Evolutionary conservation across 2,113 vertebrate genomes (phyloP), one percentile per base, ranked within the genome.

Genomic region (Podarcis cretensis): DNA sequence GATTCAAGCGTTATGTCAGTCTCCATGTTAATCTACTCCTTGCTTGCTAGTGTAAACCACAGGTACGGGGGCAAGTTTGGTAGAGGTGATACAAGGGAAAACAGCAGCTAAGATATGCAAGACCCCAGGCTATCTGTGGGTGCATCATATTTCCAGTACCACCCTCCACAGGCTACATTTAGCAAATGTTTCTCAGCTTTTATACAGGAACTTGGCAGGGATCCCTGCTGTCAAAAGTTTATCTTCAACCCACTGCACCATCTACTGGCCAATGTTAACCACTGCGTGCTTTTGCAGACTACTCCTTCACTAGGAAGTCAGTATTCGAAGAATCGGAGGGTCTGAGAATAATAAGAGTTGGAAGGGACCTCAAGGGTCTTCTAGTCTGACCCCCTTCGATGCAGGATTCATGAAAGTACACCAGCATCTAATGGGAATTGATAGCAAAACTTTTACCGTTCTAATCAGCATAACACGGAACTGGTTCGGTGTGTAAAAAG

Each of bases 361-460:
- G 48, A 54, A 54, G 48, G 48, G 48, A 54, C 48, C 48, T 10
- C 48, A 54, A 54, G 10, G 48, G 48, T 54, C 48, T 54, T 54
- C 48, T 48, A 48, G 43, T 48, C 43, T 48, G 9, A 54, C 48
- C 48, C 10, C 48, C 48, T 54, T 54, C 48, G 9, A 54, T 54
- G 48, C 48, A 54, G 48, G 48, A 54, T 54, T 54, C 48, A 54
- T 12, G 8, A 66, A 82, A 63, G 30, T 3, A 1, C 0, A 6
- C 35, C 59, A 37, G n/a, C 1, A 0, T 25, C 0, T n/a, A 57
- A 35, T 4, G 35, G 35, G 0, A 25, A 32, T 21, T 75, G 0
- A 75, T 16, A 18, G 0, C 0, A 37, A 21, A 80, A 6, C 0
- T 0, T 63, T 40, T 63, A 35, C 32, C 30, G 3, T 81, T 74